Base-by-base conservation (phyloP, 2,113 vertebrate genomes). In the Tetrao urogallus region DNA sequence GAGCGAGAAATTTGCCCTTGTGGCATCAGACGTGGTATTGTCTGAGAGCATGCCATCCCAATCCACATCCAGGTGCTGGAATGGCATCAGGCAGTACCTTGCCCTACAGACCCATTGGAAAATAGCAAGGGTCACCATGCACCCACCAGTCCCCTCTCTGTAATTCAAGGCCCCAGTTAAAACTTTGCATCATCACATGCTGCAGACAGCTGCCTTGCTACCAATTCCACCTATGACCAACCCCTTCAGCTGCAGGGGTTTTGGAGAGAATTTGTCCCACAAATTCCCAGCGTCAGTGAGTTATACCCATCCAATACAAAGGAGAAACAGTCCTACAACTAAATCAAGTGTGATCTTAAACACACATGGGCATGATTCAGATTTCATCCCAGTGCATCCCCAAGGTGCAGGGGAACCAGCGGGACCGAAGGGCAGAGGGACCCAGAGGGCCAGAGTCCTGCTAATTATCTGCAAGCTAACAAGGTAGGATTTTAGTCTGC, bases 391-490 rank as follows among this genome's bases (percentile, higher is more conserved):
- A 3, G 50, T 38, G 63, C 9, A 1, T 48, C 45, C 57, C 54
- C 0, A 4, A 66, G 56, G 61, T 82, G 19, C 7, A 2, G 56
- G 77, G 57, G 11, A 71, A 25, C 13, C 66, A 56, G 16, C 0
- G 11, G 76, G 61, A 86, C 54, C n/a, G 4, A 1, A 56, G 58
- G 64, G 21, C 63, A 75, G 45, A 67, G 43, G 40, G 34, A 84
- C 18, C 32, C 25, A 61, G 18, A 76, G 22, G 73, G 60, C 42
- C 67, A 84, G 82, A 58, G 28, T 74, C 52, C 57, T 71, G 69
- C 50, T 95, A 95, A 94, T 95, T 88, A 96, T 34, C 75, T 18
- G 30, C 78, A 65, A 6, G 2, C 61, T 95, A 96, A 93, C 66
- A 61, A 91, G 86, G 86, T 60, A 50, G 60, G 52, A 83, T 58